phyloP scores from a whole-genome alignment of 1,140 invertebrate genomes.

The Papilio dardanus region DNA sequence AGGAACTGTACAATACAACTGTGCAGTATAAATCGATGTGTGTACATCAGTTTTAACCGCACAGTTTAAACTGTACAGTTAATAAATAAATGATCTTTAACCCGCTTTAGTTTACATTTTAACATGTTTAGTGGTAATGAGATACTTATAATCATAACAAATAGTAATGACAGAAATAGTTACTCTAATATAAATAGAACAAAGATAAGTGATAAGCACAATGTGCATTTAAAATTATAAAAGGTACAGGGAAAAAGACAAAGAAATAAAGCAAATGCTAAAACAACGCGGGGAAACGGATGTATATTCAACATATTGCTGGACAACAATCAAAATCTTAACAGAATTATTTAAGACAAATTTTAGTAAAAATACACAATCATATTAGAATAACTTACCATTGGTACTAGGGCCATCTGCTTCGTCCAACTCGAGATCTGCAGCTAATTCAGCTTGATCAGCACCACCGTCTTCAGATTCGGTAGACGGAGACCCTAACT shows the following conservation, averaged over 20 bases:
- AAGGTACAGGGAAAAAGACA: not conserved
- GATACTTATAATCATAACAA: not conserved
- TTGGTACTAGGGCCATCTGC: conserved; percentile 87
- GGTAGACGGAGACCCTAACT: conserved; percentile 91
- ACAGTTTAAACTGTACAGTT: too few relatives aligned
- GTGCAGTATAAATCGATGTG: too few relatives aligned
- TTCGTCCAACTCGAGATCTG: conserved; percentile 91
- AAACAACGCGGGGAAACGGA: not conserved
- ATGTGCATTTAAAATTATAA: not conserved
- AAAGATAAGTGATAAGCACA: conserved; percentile 13
- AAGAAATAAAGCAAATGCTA: not conserved
- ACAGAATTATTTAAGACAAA: too few relatives aligned
- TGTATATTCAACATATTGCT: not conserved
- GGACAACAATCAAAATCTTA: too few relatives aligned
- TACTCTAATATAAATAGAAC: conserved; percentile 18
- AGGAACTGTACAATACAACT: too few relatives aligned
- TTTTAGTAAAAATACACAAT: conserved; percentile 20
- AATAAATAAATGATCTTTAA: not conserved
- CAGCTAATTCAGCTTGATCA: conserved; percentile 85
- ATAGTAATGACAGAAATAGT: not conserved
- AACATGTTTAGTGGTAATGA: not conserved
- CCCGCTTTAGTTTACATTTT: not conserved
- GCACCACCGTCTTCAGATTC: conserved; percentile 92
- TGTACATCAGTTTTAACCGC: too few relatives aligned
- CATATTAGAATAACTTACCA: conserved; percentile 67